Percentiles rank a stretch among this genome's conserved stretches.
phyloP scores from a whole-genome alignment of 2,888 invertebrate species.

The Pediacus dermestoides region DNA sequence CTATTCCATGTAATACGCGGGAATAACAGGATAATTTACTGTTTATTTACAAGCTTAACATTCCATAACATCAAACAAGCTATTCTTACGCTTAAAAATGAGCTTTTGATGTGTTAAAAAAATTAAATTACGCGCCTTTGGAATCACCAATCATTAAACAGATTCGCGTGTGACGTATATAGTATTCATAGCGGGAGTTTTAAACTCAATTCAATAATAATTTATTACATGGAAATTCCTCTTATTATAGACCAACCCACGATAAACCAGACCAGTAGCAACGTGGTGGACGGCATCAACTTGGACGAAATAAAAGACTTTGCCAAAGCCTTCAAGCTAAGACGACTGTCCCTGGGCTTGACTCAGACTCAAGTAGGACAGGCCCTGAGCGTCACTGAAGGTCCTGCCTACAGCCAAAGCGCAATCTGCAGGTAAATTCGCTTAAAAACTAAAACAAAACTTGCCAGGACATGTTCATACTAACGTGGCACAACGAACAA shows the following conservation, averaged over 20 bases:
- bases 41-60: too few species aligned
- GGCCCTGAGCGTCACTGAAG: constrained; percentile 92
- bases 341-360: constrained; percentile 87
- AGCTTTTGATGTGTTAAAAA: too few species aligned
- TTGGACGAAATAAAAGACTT: constrained; percentile 98
- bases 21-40: too few species aligned
- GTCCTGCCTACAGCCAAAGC: constrained; percentile 97
- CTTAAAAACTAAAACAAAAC: constrained; percentile 9
- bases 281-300: constrained; percentile 94
- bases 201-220: too few species aligned
- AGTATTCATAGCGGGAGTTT: too few species aligned
- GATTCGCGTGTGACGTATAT: too few species aligned
- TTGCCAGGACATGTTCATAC: constrained; percentile 26
- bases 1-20: too few species aligned
- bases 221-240: too few species aligned
- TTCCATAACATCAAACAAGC: too few species aligned
- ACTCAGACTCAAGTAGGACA: constrained; percentile 98
- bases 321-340: constrained; percentile 93
- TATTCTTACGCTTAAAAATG: too few species aligned
- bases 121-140: too few species aligned
- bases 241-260: constrained; percentile 75
- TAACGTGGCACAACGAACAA: background rate
- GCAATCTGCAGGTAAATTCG: constrained; percentile 91
- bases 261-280: constrained; percentile 89
- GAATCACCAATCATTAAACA: too few species aligned